These are phyloP conservation scores for Camponotus vicinus DNA, from an alignment of 1,140 invertebrate species.

Conservation along the genomic window DNA sequence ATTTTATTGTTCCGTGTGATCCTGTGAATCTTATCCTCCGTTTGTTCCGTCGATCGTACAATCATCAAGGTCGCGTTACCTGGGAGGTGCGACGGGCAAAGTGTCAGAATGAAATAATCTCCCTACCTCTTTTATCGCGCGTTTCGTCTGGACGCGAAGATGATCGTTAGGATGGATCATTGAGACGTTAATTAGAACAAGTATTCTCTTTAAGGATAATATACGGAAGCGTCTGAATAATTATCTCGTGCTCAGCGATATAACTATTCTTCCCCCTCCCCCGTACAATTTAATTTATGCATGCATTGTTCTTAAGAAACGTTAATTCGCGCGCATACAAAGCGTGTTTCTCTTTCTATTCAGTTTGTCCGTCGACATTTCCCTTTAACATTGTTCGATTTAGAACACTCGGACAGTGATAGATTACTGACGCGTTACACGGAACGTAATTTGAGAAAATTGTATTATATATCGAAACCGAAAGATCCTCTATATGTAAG, in stretches of 20 bases:
- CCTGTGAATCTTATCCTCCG: background rate
- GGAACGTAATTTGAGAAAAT: constrained; percentile 63
- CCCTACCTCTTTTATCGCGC: background rate
- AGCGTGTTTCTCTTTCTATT: constrained; percentile 6
- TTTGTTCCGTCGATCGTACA: constrained; percentile 3
- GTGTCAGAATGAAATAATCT: constrained; percentile 24
- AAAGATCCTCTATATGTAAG: constrained; percentile 79
- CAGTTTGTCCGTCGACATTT: constrained; percentile 26
- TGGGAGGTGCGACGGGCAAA: constrained; percentile 22
- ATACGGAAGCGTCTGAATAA: constrained; percentile 32
- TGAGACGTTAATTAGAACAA: background rate
- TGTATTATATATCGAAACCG: constrained; percentile 81
- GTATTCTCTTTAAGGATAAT: background rate
- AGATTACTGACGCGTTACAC: constrained; percentile 65
- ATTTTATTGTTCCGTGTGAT: constrained; percentile 7
- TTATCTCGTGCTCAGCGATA: constrained; percentile 20
- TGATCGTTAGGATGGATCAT: background rate
- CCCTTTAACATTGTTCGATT: constrained; percentile 1
- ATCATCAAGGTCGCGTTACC: background rate
- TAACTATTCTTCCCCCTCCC: constrained; percentile 20
- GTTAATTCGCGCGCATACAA: background rate
- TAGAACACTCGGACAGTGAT: constrained; percentile 62
- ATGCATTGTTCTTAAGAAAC: constrained; percentile 33
- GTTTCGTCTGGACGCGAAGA: background rate
- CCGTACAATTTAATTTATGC: constrained; percentile 13